These are phyloP conservation scores for Alces alces DNA, from an alignment of 2,113 vertebrate genomes.

Conservation along the genomic window DNA sequence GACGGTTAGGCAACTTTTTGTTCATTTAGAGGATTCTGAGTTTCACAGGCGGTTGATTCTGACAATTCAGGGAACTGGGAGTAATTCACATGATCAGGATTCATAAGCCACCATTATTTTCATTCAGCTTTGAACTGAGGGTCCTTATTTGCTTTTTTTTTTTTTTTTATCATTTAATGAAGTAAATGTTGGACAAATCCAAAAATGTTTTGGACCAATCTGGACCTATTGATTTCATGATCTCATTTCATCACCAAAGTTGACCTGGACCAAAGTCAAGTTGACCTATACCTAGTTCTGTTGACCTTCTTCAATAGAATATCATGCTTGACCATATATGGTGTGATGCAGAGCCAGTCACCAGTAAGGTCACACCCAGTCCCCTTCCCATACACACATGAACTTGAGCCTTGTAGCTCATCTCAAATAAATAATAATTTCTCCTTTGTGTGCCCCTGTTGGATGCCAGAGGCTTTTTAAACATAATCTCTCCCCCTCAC, in stretches of 20 bases:
- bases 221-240: neutral
- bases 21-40: neutral
- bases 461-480: neutral
- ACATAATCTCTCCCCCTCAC: neutral
- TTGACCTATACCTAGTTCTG: neutral
- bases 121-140: neutral
- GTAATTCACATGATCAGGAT: constrained; percentile 13
- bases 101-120: neutral
- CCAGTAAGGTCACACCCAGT: neutral
- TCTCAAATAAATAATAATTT: neutral
- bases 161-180: neutral
- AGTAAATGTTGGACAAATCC: neutral
- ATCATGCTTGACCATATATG: neutral
- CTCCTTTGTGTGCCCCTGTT: neutral
- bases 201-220: neutral
- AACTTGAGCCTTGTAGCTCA: neutral
- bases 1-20: neutral
- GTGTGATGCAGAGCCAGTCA: neutral
- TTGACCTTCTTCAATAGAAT: neutral
- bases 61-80: neutral
- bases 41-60: neutral
- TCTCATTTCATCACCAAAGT: neutral
- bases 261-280: neutral
- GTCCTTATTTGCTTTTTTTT: neutral
- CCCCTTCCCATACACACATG: neutral